These are phyloP conservation scores for Argya squamiceps DNA, from an alignment of 2,797 vertebrate genomes.

Conservation along the genomic window DNA sequence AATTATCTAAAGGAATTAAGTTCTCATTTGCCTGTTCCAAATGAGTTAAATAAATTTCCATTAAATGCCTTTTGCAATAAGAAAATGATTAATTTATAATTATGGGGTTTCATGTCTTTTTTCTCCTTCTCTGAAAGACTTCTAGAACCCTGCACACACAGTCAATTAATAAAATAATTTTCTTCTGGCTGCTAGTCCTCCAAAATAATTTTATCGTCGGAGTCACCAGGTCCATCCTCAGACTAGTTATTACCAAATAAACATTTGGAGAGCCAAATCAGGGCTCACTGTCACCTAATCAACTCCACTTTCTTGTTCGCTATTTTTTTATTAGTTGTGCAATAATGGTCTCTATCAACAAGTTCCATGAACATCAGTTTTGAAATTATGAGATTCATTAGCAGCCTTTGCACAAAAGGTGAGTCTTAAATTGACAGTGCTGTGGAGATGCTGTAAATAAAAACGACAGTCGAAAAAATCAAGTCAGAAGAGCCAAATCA, in stretches of 20 bases:
- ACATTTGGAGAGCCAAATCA: background rate
- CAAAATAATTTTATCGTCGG: constrained; percentile 1
- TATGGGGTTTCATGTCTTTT: background rate
- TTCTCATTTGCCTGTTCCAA: background rate
- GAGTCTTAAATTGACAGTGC: background rate
- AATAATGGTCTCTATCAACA: background rate
- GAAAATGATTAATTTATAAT: background rate
- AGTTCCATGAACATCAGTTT: background rate
- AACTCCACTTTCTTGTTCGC: background rate
- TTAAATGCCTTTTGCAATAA: background rate
- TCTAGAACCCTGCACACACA: background rate
- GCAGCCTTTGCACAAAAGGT: background rate
- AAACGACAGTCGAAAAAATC: background rate
- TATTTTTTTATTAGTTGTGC: background rate
- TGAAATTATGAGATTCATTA: background rate
- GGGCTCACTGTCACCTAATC: background rate
- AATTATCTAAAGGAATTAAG: background rate
- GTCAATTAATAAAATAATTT: background rate
- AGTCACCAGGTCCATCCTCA: background rate
- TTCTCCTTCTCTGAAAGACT: background rate
- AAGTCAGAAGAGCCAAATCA: background rate
- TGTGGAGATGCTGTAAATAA: background rate
- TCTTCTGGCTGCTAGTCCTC: background rate
- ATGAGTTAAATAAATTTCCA: background rate
- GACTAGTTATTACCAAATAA: constrained; percentile 12